Base-by-base conservation (phyloP, 2,797 vertebrate species). In the Sparus aurata region DNA sequence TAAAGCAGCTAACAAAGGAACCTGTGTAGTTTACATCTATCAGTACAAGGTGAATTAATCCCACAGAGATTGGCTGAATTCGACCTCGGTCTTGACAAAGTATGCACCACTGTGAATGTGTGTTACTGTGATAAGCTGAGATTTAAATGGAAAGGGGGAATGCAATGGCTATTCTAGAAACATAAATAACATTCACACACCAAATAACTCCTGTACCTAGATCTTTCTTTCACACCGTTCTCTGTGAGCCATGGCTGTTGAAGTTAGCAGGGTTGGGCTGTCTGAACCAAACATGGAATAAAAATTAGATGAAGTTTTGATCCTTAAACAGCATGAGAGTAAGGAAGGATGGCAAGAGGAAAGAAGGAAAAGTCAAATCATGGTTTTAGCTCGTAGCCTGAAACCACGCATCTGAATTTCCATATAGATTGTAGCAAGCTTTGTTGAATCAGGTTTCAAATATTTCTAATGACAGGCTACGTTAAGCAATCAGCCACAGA, bases 351-450 rank as follows among this genome's bases (percentile, higher is more conserved):
- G 25, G 8, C 18, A n/a, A 22, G 50, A 45, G 8, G 34, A 38
- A 61, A 68, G 4, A 60, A 25, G 71, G 25, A 43, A 52, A 78
- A 67, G 38, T 60, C 43, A 11, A 53, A 68, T 10, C 16, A 20
- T 16, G 34, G 4, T 27, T 66, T 53, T 12, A 64, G 38, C 17
- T 20, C 49, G n/a, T 64, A 57, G 66, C 73, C 79, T 75, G 50
- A 64, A 79, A 84, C 43, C 67, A 80, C 71, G 58, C 70, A 57
- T 54, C 59, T 73, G 23, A 80, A 92, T 92, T 90, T 91, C 79
- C 88, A 91, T 90, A 85, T 91, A 91, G 80, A 89, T 88, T 91
- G 85, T 82, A 5, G 65, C 62, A 15, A 62, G 61, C 79, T 78
- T 68, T 1, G 55, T 85, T 77, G 73, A 81, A 75, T 73, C 75